Evolutionary conservation across 2,888 invertebrate species (phyloP), one percentile per base, ranked within the genome.

Genomic region (Meliscaeva auricollis): DNA sequence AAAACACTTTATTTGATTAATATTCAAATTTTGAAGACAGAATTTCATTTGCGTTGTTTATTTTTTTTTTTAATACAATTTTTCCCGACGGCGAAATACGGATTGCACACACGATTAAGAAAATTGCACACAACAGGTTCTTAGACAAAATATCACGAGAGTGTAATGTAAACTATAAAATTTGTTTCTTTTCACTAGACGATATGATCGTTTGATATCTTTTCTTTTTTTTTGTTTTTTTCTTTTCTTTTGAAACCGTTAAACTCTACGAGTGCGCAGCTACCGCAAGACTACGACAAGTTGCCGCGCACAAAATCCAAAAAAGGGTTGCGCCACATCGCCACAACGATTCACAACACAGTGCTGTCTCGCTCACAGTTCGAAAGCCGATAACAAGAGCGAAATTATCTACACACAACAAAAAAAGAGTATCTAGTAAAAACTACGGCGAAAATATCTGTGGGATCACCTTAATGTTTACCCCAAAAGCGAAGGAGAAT

Each of bases 211-310:
- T 81, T 81, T 72, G 20, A 50, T 35, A 50, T 64, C 75, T 79
- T 66, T 9, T 46, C 3, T 32, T 6, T 44, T 1, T 44, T 17
- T 44, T 44, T 66, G 72, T 50, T 30, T 62, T 35, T 62, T 73
- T 32, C 22, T 13, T 13, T 48, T 48, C 20, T 38, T 38, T 38
- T 6, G 7, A 62, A 81, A 80, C 85, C 85, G 85, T 69, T 62
- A 85, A 85, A 81, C 85, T 85, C 76, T 62, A 73, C 85, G 73
- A 85, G 85, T 85, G 64, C 85, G 81, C 85, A 73, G 76, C 69
- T 77, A 85, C 81, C 85, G 85, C 80, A 85, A 77, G 85, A 85
- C 85, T 85, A 85, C 85, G 73, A 69, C 48, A 73, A 80, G 68
- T 77, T 81, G 52, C 73, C 80, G 81, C 73, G 56, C 68, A 77